A percentile compares a stretch with the other conserved stretches of the same genome.
phyloP scores from a whole-genome alignment of 1,140 invertebrate genomes.

The Brachionus rubens region DNA sequence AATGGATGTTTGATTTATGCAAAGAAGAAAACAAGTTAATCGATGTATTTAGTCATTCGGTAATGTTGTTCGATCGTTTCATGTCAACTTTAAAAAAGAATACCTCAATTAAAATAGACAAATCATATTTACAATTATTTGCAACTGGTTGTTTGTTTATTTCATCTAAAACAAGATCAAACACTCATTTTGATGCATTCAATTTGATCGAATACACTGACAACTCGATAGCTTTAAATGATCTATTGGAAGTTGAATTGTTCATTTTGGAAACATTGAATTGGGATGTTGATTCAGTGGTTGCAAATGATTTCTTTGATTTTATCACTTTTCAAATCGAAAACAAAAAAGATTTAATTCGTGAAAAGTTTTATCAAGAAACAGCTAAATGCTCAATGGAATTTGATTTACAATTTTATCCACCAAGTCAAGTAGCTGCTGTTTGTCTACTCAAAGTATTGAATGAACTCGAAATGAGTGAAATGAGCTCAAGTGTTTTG shows the following conservation, averaged over 20 bases:
- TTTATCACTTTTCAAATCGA: not conserved
- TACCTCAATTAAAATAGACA: not conserved
- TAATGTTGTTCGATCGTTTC: constrained; percentile 3
- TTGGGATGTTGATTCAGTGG: constrained; percentile 13
- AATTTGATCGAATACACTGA: constrained; percentile 27
- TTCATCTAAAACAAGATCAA: constrained; percentile 8
- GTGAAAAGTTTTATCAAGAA: not conserved
- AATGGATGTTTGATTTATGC: constrained; percentile 28
- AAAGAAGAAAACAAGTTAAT: constrained; percentile 20
- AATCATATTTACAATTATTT: constrained; percentile 30
- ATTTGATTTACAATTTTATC: constrained; percentile 7
- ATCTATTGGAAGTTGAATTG: not conserved
- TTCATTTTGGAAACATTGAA: constrained; percentile 13
- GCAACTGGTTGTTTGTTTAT: constrained; percentile 4
- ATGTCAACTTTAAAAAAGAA: not conserved
- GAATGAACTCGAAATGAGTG: not conserved
- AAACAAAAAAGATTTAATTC: not conserved
- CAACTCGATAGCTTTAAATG: not conserved
- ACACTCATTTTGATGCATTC: not conserved
- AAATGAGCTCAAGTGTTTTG: not conserved
- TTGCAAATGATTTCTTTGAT: constrained; percentile 20
- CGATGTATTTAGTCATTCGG: not conserved
- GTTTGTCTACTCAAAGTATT: not conserved
- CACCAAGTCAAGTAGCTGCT: constrained; percentile 19
- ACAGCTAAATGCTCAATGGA: not conserved